A percentile compares a stretch with the other conserved stretches of the same genome.
phyloP scores from a whole-genome alignment of 2,113 vertebrate species.

The Psammodynastes pulverulentus region DNA sequence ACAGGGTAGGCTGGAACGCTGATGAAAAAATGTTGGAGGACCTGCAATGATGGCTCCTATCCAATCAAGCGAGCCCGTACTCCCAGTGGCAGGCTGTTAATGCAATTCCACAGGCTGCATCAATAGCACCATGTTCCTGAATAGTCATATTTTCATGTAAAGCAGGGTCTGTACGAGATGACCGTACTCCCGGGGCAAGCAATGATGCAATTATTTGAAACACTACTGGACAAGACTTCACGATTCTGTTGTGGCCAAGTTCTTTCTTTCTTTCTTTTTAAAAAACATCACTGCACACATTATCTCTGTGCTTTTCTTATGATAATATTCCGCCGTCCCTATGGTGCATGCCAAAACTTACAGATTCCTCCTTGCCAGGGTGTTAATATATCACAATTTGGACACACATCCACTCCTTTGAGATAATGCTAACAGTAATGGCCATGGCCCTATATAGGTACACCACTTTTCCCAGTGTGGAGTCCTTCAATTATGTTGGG shows the following conservation, averaged over 20 bases:
- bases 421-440: background rate
- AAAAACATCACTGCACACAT: background rate
- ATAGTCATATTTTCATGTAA: slow-evolving; percentile 15
- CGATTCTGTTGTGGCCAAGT: background rate
- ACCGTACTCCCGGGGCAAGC: background rate
- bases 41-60: background rate
- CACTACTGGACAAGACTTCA: background rate
- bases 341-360: background rate
- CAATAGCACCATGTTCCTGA: slow-evolving; percentile 18
- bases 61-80: fast-evolving
- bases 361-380: background rate
- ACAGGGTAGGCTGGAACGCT: background rate
- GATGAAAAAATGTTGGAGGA: slow-evolving; percentile 18
- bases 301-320: background rate
- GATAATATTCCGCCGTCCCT: background rate
- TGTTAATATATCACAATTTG: background rate
- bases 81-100: fast-evolving
- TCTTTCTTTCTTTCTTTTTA: background rate
- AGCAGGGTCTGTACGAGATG: background rate
- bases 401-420: background rate
- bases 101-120: background rate
- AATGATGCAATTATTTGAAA: background rate
- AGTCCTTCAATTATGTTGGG: background rate
- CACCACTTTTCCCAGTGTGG: background rate
- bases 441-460: background rate